Percentiles rank a stretch among this genome's conserved stretches.
Evolutionary conservation across 2,888 invertebrate genomes (phyloP).

Genomic region (Microctonus brassicae): DNA sequence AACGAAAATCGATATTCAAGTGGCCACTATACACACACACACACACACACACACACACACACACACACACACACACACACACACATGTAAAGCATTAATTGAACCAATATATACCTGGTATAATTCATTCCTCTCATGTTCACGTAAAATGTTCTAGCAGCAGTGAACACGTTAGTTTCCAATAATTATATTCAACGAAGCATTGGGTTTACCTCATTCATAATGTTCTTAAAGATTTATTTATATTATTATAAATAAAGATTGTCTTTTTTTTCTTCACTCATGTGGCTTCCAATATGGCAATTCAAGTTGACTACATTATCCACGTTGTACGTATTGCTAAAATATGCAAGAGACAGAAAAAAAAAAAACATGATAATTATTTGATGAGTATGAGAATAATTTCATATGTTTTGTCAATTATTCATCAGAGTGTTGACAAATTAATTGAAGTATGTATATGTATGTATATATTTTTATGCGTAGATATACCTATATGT

Average conservation of each 20-base stretch:
- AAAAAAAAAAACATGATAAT: no score
- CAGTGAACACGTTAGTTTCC: not conserved
- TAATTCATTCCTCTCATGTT: not conserved
- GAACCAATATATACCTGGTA: not conserved
- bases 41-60: not conserved
- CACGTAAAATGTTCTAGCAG: not conserved
- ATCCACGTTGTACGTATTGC: no score
- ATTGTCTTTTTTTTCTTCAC: not conserved
- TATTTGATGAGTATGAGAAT: not conserved
- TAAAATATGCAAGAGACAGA: not conserved
- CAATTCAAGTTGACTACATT: not conserved
- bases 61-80: not conserved
- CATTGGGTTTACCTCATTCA: not conserved
- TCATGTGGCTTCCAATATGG: not conserved
- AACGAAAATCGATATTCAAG: not conserved
- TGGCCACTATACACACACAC: not conserved
- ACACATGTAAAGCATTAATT: not conserved
- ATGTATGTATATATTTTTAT: not conserved
- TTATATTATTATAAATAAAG: no score
- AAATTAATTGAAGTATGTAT: not conserved
- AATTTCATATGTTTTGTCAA: not conserved
- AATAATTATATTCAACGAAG: not conserved
- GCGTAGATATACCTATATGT: constrained; percentile 3
- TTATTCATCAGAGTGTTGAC: not conserved
- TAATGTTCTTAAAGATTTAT: not conserved